Base-by-base conservation (phyloP, 2,797 vertebrate species). In the Graptemys geographica region DNA sequence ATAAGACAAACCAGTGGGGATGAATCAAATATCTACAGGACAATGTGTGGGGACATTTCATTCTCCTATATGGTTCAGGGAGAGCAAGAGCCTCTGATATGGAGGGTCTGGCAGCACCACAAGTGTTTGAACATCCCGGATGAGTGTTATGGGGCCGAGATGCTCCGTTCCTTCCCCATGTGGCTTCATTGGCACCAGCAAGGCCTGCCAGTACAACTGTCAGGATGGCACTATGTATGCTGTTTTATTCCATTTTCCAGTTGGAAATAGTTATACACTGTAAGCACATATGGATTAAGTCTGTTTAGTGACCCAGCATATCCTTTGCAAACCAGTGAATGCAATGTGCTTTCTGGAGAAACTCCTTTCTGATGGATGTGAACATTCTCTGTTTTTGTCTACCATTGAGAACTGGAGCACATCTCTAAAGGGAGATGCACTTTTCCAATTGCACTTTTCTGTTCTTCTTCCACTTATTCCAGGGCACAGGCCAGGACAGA, bases 251-350 rank as follows among this genome's bases (percentile, higher is more conserved):
- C 69, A 91, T 44, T n/a, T 89, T 84, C 78, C 51, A 93, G 51
- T 7, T 92, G 92, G 56, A 92, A 90, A 16, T 83, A 82, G 21
- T 81, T 83, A 41, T 0, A 44, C 81, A 56, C 82, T 82, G 31
- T 23, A 79, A 89, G 52, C 11, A 4, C 28, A 27, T 31, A 3
- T 18, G 3, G 0, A 5, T 69, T 80, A 79, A 86, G 41, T 1
- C 79, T 93, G 83, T 96, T 94, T 87, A 80, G 37, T 25, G 55
- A 93, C 19, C 53, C 62, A 74, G 23, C 33, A 2, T 86, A 31
- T 81, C 11, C 83, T 86, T 44, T 89, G 9, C 41, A 90, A 82
- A n/a, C 44, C 1, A 13, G 55, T 28, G 62, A 41, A 0, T 2
- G 55, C 25, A 23, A 62, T 41, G 10, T 78, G 27, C 27, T 88